Evolutionary conservation across 2,113 vertebrate genomes (phyloP).

Genomic region (Ictalurus punctatus): DNA sequence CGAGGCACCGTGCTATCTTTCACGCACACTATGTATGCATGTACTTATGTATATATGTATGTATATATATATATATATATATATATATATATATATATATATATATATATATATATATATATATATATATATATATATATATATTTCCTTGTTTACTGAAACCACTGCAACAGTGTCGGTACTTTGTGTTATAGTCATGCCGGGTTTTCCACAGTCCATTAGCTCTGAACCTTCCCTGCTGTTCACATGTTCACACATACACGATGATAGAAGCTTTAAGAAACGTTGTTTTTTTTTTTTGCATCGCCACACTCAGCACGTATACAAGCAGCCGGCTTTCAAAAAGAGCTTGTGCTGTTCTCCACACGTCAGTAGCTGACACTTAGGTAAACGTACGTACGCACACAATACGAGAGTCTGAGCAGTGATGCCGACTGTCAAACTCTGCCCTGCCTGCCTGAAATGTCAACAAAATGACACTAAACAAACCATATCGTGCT

Average conservation of each 20-base stretch:
- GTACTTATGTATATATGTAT: neutral
- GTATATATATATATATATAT: too few species aligned
- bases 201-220: neutral
- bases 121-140: too few species aligned
- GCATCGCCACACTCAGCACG: neutral
- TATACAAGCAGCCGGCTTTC: neutral
- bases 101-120: too few species aligned
- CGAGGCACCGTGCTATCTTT: neutral
- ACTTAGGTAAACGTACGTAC: neutral
- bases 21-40: neutral
- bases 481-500: constrained; percentile 13
- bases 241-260: neutral
- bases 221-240: neutral
- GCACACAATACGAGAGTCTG: constrained; percentile 9
- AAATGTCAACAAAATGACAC: constrained; percentile 43
- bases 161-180: neutral
- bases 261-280: neutral
- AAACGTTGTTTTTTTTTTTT: neutral
- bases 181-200: neutral
- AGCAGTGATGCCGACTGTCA: constrained; percentile 10
- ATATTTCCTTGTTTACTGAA: neutral
- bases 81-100: too few species aligned
- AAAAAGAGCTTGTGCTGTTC: neutral
- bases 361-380: neutral
- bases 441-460: constrained; percentile 21